phyloP scores from a whole-genome alignment of 2,888 invertebrate genomes.

The Criorhina ranunculi region DNA sequence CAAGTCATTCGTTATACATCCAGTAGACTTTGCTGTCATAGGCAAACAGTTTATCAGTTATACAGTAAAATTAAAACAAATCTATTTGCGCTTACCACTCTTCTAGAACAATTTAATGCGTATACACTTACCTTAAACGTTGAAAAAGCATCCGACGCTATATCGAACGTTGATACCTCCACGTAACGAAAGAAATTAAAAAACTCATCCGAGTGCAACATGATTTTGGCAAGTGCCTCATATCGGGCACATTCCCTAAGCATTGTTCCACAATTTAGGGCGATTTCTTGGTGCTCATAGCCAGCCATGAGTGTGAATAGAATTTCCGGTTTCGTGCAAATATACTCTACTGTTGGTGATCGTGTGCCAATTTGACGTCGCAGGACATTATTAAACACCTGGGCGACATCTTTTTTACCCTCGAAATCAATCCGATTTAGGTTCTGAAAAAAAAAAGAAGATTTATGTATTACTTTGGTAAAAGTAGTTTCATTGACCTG shows the following conservation, averaged over 20 bases:
- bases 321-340: constrained; percentile 98
- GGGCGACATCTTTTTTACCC: constrained; percentile 99
- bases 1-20: constrained; percentile 1
- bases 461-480: too few relatives aligned
- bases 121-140: constrained; percentile 96
- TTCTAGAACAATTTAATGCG: background rate
- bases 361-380: constrained; percentile 99
- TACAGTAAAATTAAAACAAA: constrained; percentile 3
- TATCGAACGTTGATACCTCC: constrained; percentile 99
- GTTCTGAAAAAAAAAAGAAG: constrained; percentile 84
- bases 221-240: constrained; percentile 98
- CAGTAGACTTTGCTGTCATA: constrained; percentile 2
- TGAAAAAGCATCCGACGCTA: constrained; percentile 99
- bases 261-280: constrained; percentile 99
- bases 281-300: constrained; percentile 99
- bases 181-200: constrained; percentile 99
- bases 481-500: background rate
- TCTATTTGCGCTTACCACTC: too few relatives aligned
- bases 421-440: constrained; percentile 92
- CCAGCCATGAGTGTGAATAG: constrained; percentile 98
- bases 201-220: constrained; percentile 99
- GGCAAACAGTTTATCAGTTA: background rate
- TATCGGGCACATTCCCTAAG: constrained; percentile 98
- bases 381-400: constrained; percentile 99
- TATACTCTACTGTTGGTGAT: constrained; percentile 99